Percentiles rank a stretch among this genome's conserved stretches.
These are phyloP conservation scores for Cathartes aura DNA, from an alignment of 2,113 vertebrate species.

Conservation along the genomic window DNA sequence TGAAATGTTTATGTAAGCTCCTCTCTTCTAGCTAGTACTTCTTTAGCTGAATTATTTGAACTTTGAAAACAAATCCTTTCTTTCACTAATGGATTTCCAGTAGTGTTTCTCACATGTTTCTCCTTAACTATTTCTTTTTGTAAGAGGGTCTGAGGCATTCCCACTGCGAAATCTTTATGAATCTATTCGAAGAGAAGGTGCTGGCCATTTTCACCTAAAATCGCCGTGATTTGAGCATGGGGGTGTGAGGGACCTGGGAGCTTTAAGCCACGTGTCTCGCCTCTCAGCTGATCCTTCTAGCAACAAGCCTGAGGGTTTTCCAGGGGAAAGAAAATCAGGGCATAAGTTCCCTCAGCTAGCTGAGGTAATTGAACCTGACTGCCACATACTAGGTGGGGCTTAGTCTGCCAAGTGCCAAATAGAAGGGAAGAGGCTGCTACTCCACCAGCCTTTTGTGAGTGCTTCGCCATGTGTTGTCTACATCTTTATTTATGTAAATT, in stretches of 20 bases:
- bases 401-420: not conserved
- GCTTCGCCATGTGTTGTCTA: not conserved
- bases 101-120: not conserved
- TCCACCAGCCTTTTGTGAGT: not conserved
- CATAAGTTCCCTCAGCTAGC: not conserved
- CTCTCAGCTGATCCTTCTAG: not conserved
- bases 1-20: not conserved
- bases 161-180: not conserved
- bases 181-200: not conserved
- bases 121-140: not conserved
- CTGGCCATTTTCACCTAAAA: not conserved
- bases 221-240: not conserved
- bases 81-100: conserved; percentile 19
- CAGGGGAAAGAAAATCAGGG: not conserved
- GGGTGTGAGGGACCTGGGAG: not conserved
- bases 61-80: not conserved
- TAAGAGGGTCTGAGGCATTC: not conserved
- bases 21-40: not conserved
- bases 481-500: not conserved
- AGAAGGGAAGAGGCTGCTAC: not conserved
- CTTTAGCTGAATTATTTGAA: not conserved
- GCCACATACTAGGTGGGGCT: not conserved
- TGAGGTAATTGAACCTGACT: not conserved
- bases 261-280: not conserved
- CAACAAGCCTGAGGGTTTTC: not conserved